Base-by-base conservation (phyloP, 2,797 vertebrate genomes). In the Halcyon chelicuti region DNA sequence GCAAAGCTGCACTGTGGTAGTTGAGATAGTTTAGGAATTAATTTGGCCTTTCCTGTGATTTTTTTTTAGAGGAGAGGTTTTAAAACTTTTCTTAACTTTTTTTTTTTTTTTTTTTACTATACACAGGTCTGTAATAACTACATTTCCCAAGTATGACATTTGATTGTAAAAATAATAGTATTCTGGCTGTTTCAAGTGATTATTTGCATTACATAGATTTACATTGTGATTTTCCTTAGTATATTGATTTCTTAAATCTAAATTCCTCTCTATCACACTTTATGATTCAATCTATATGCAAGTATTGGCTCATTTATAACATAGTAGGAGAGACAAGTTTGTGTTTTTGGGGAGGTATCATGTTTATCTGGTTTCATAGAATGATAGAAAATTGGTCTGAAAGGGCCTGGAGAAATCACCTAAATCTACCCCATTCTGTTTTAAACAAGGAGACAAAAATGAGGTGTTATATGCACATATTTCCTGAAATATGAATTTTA, bases 401-500 rank as follows among this genome's bases (percentile, higher is more conserved):
- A 89, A 72, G 39, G 29, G 6, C 26, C 54, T 78, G 35, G 18
- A 54, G 29, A 51, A 14, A 61, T 26, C 54, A 66, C 9, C 6
- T 58, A 55, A 84, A 65, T 75, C 39, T 66, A 58, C 15, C 10
- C 21, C 7, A 3, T 62, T 84, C 4, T 70, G 7, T 85, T 87
- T 77, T 90, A 96, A 95, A 93, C 42, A 85, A 12, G 46, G 37
- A 93, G 46, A 71, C 33, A 73, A 92, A 94, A 83, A 22, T 31
- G n/a, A 92, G 62, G 58, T 58, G 89, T 85, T 80, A 35, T 42
- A 37, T 46, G 23, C 68, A 65, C 12, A 3, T 86, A 62, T 94
- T 95, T 97, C 46, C 77, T 83, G 84, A 95, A 96, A 86, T 37
- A 84, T 20, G 51, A 90, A 49, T 39, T 94, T 90, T 72, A 84